A percentile compares a stretch with the other conserved stretches of the same genome.
These are phyloP conservation scores for Urosaurus nigricauda DNA, from an alignment of 2,797 vertebrate species.

Conservation along the genomic window DNA sequence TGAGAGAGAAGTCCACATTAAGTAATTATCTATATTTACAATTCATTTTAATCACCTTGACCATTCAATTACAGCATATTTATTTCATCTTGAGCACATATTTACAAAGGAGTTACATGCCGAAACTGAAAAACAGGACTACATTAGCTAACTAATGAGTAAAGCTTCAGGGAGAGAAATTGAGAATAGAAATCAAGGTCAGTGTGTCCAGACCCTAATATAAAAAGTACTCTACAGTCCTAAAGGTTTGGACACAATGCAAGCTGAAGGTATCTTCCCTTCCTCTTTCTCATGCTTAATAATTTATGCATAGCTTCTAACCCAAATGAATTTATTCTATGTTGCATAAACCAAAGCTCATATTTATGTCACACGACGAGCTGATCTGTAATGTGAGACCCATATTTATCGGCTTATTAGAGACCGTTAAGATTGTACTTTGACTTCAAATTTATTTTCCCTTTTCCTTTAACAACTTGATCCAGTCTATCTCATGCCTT, in stretches of 20 bases:
- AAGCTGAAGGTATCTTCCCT: conserved; percentile 40
- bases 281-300: conserved; percentile 35
- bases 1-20: conserved; percentile 39
- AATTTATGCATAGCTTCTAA: conserved; percentile 51
- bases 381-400: conserved; percentile 46
- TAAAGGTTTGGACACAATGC: conserved; percentile 35
- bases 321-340: conserved; percentile 41
- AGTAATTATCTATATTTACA: conserved; percentile 44
- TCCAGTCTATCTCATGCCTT: conserved; percentile 63
- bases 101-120: conserved; percentile 50
- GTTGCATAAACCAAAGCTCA: conserved; percentile 59
- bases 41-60: conserved; percentile 52
- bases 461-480: conserved; percentile 64
- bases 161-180: conserved; percentile 40
- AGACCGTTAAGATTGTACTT: conserved; percentile 39
- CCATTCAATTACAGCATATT: conserved; percentile 59
- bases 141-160: conserved; percentile 53
- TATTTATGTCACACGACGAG: conserved; percentile 47
- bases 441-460: conserved; percentile 57
- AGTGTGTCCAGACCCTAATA: background rate
- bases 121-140: conserved; percentile 45
- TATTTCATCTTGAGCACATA: conserved; percentile 56
- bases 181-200: conserved; percentile 47
- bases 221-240: background rate
- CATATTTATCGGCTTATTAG: conserved; percentile 60